phyloP scores from a whole-genome alignment of 2,888 invertebrate species.

The Gibbula magus region DNA sequence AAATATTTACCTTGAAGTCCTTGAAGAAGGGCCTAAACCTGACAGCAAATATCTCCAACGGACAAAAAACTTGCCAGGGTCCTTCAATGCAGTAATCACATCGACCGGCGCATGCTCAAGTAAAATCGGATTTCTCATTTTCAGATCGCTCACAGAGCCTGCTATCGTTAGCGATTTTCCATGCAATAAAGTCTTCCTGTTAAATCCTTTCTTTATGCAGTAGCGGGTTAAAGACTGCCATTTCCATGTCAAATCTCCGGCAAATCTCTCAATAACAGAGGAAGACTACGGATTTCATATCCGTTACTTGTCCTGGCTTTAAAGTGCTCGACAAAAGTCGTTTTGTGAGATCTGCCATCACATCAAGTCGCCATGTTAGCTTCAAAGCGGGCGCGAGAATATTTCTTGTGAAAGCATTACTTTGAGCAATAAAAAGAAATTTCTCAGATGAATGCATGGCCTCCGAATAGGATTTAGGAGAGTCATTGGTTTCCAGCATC shows the following conservation, averaged over 20 bases:
- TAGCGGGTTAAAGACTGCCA: conserved; percentile 20
- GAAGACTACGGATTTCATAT: neutral
- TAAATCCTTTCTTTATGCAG: conserved; percentile 6
- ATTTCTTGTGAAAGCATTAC: neutral
- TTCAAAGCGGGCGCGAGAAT: neutral
- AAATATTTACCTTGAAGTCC: neutral
- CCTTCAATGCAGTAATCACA: neutral
- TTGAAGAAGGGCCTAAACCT: neutral
- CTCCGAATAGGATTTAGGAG: conserved; percentile 1
- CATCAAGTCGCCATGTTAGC: neutral
- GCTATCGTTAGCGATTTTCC: neutral
- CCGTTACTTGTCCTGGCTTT: neutral
- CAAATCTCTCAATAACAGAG: conserved; percentile 9
- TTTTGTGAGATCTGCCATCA: neutral
- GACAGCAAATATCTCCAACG: neutral
- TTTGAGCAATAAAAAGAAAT: neutral
- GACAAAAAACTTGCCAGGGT: neutral
- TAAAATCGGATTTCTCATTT: conserved; percentile 7
- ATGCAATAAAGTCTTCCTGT: conserved; percentile 13
- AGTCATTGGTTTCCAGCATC: neutral
- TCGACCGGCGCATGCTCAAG: neutral
- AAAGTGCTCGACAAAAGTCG: conserved; percentile 2
- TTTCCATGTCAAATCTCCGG: conserved; percentile 17
- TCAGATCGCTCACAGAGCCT: neutral
- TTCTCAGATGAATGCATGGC: neutral